Percentiles rank a stretch among this genome's conserved stretches.
phyloP scores from a whole-genome alignment of 2,888 invertebrate species.

The Anoncus sp. region DNA sequence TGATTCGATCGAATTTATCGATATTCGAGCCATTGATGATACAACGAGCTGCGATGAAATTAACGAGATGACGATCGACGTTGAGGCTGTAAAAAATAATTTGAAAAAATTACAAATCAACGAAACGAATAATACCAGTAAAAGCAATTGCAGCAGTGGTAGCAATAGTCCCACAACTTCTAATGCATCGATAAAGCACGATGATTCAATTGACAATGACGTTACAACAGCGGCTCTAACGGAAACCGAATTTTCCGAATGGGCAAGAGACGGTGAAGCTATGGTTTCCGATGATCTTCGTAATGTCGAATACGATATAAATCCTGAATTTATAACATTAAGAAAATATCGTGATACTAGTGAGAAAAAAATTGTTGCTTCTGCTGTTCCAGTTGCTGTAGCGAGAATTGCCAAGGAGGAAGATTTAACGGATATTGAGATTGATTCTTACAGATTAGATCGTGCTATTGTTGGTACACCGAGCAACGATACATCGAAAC shows the following conservation, averaged over 20 bases:
- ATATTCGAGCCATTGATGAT: constrained; percentile 25
- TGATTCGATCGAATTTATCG: constrained; percentile 79
- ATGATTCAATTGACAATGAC: constrained; percentile 88
- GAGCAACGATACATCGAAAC: constrained; percentile 77
- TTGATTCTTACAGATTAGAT: constrained; percentile 80
- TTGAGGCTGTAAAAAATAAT: constrained; percentile 77
- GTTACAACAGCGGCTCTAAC: constrained; percentile 90
- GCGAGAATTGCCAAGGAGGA: constrained; percentile 80
- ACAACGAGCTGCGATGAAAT: not conserved
- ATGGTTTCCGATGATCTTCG: constrained; percentile 90
- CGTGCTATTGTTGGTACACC: constrained; percentile 64
- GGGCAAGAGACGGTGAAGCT: constrained; percentile 91
- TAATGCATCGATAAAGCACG: constrained; percentile 78
- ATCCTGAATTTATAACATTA: constrained; percentile 82
- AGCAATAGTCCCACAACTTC: too few species aligned
- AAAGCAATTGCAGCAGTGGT: constrained; percentile 84
- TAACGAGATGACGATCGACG: constrained; percentile 52
- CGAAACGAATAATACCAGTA: constrained; percentile 75
- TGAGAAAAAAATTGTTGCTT: constrained; percentile 39
- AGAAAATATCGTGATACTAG: constrained; percentile 69
- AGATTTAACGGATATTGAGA: constrained; percentile 80
- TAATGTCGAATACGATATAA: constrained; percentile 86
- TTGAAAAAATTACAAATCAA: constrained; percentile 77
- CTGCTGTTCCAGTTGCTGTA: not conserved
- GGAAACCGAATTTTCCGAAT: constrained; percentile 95